These are phyloP conservation scores for Zaprionus capensis DNA, from an alignment of 1,140 invertebrate genomes.

Conservation along the genomic window DNA sequence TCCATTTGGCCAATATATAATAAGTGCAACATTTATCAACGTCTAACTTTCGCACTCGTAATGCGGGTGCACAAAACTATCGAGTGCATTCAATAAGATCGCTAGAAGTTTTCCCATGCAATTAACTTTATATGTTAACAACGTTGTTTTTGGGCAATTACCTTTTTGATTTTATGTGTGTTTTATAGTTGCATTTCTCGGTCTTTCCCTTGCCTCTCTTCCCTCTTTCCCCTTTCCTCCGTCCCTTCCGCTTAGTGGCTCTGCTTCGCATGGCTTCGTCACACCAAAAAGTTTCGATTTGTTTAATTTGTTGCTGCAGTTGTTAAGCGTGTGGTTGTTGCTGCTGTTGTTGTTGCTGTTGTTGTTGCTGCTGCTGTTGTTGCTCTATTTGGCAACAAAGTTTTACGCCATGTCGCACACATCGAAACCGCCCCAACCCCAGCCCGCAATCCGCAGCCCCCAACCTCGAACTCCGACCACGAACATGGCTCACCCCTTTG, in stretches of 20 bases:
- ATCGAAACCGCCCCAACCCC: conserved; percentile 2
- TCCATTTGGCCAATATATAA: background rate
- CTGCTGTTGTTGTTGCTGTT: conserved; percentile 53
- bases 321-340: conserved; percentile 36
- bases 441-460: background rate
- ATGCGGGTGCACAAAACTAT: conserved; percentile 1
- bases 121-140: conserved; percentile 31
- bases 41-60: background rate
- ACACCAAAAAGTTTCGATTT: conserved; percentile 61
- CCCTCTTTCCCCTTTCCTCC: background rate
- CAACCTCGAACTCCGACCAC: background rate
- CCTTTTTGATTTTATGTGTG: conserved; percentile 25
- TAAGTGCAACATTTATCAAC: background rate
- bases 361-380: conserved; percentile 33
- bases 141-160: conserved; percentile 28
- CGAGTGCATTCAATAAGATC: conserved; percentile 19
- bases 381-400: conserved; percentile 71
- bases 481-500: background rate
- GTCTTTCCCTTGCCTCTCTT: background rate
- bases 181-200: conserved; percentile 24
- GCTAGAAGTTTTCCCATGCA: conserved; percentile 11
- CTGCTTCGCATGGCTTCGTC: background rate
- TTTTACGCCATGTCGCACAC: conserved; percentile 69
- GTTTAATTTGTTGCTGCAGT: conserved; percentile 68
- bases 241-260: background rate